Evolutionary conservation across 2,888 invertebrate species (phyloP).

Genomic region (Brachyptera putata): DNA sequence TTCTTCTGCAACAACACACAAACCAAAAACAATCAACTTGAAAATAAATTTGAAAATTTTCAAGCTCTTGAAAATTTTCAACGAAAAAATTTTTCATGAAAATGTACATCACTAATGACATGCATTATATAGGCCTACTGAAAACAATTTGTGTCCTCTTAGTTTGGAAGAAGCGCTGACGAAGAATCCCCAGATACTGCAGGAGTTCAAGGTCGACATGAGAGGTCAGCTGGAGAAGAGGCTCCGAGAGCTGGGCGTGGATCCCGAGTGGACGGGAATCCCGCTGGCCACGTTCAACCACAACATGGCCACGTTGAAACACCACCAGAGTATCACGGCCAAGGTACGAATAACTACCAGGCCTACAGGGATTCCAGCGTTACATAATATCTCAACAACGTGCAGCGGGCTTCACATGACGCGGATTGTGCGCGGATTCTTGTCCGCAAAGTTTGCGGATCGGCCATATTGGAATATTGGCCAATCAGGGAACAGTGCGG

Average conservation of each 20-base stretch:
- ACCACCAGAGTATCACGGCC: slow-evolving; percentile 53
- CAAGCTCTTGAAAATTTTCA: too few relatives aligned
- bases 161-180: slow-evolving; percentile 41
- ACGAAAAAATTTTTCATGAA: too few relatives aligned
- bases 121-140: too few relatives aligned
- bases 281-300: slow-evolving; percentile 54
- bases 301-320: slow-evolving; percentile 53
- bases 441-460: too few relatives aligned
- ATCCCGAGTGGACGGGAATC: slow-evolving; percentile 58
- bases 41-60: too few relatives aligned
- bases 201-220: slow-evolving; percentile 30
- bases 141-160: too few relatives aligned
- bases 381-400: not conserved
- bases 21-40: too few relatives aligned
- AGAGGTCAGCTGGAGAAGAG: slow-evolving; percentile 38
- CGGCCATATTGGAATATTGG: too few relatives aligned
- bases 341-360: slow-evolving; percentile 48
- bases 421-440: too few relatives aligned
- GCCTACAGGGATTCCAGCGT: not conserved
- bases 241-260: slow-evolving; percentile 57
- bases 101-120: too few relatives aligned
- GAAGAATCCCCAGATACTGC: slow-evolving; percentile 41
- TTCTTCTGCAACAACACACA: too few relatives aligned
- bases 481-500: too few relatives aligned
- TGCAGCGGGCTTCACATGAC: not conserved